These are phyloP conservation scores for Cheirogaleus medius DNA, from an alignment of 2,113 vertebrate genomes.

Conservation along the genomic window DNA sequence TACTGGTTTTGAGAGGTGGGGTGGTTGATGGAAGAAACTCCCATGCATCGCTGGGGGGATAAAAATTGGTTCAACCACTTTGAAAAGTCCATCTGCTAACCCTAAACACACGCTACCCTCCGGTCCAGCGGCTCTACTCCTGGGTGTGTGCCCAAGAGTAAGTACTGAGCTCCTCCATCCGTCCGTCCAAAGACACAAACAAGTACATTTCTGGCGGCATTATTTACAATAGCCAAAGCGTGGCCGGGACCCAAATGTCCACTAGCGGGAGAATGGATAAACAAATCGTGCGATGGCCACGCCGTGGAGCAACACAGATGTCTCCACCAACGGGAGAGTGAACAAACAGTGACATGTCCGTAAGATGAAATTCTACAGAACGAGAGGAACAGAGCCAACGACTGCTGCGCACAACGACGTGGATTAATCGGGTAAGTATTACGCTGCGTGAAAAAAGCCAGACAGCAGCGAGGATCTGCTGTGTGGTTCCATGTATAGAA, in stretches of 20 bases:
- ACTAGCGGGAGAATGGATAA: neutral
- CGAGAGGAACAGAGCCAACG: neutral
- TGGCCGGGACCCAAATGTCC: neutral
- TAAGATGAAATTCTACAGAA: neutral
- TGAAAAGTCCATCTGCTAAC: neutral
- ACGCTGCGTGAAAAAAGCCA: neutral
- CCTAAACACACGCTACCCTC: neutral
- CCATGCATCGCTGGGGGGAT: fast-evolving
- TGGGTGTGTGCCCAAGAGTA: fast-evolving
- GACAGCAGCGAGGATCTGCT: neutral
- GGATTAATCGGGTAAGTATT: fast-evolving
- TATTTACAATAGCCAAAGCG: neutral
- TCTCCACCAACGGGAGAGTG: neutral
- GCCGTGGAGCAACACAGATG: fast-evolving
- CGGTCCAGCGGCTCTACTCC: neutral
- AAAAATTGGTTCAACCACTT: neutral
- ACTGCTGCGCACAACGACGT: fast-evolving
- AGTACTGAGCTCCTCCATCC: neutral
- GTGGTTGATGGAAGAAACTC: fast-evolving
- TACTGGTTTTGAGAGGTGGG: neutral
- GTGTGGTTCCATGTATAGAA: neutral
- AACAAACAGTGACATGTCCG: fast-evolving
- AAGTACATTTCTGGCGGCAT: neutral
- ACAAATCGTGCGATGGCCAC: neutral
- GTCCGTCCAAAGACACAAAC: neutral